Conservation (phyloP, 2,113 vertebrate genomes). For the Myrmecobius fasciatus region DNA sequence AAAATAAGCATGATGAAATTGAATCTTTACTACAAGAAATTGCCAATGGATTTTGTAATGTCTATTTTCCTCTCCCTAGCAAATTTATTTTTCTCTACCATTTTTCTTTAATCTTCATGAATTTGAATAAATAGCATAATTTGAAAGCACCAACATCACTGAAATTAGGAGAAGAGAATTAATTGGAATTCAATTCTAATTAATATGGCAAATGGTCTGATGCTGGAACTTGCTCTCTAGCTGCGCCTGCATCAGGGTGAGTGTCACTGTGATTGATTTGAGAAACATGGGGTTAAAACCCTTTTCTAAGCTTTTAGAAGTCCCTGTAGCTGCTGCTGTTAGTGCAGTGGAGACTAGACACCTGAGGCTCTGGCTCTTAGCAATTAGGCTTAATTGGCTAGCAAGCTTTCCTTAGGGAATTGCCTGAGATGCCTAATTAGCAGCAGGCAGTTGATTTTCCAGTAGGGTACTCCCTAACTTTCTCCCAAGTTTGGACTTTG, state of each 20-base stretch:
- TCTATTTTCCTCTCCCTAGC: background rate
- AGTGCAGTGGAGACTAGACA: conserved; percentile 9
- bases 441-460: conserved; percentile 42
- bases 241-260: background rate
- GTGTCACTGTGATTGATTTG: conserved; percentile 41
- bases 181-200: conserved; percentile 48
- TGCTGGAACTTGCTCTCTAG: background rate
- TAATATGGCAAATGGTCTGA: background rate
- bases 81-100: conserved; percentile 23
- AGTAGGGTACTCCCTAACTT: conserved; percentile 4
- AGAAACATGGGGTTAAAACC: background rate
- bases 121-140: conserved; percentile 30
- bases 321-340: background rate
- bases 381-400: conserved; percentile 47
- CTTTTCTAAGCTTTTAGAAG: conserved; percentile 3
- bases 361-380: background rate
- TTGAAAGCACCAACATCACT: background rate
- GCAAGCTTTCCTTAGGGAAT: background rate
- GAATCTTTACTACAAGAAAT: conserved; percentile 3
- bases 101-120: conserved; percentile 32
- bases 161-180: conserved; percentile 31
- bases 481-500: conserved; percentile 17
- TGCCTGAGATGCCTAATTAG: conserved; percentile 49
- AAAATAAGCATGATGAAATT: background rate
- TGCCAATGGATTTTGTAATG: conserved; percentile 15